A percentile compares a stretch with the other conserved stretches of the same genome.
These are phyloP conservation scores for Syrista parreyssii DNA, from an alignment of 2,888 invertebrate species.

Conservation along the genomic window DNA sequence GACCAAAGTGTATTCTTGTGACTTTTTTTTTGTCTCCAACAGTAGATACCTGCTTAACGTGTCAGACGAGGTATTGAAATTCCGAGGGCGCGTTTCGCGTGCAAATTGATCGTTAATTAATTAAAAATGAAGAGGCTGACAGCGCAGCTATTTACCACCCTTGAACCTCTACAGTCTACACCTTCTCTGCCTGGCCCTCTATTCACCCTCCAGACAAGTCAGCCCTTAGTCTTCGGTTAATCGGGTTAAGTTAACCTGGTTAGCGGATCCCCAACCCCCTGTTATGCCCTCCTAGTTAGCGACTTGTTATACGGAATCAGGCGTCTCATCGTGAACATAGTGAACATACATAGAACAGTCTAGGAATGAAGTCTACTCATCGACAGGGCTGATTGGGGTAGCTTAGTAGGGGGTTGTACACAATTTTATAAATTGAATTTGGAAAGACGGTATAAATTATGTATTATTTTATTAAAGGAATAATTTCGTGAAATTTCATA, in stretches of 20 bases:
- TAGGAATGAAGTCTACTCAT: not conserved
- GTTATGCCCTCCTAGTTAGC: conserved; percentile 50
- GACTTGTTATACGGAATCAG: conserved; percentile 47
- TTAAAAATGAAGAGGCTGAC: conserved; percentile 57
- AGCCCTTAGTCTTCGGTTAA: conserved; percentile 60
- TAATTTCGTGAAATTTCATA: not conserved
- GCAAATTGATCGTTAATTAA: conserved; percentile 60
- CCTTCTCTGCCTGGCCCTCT: conserved; percentile 1
- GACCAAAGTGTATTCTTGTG: not conserved
- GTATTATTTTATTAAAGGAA: not conserved
- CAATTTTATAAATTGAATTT: not conserved
- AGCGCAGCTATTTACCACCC: conserved; percentile 46
- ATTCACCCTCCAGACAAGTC: conserved; percentile 47
- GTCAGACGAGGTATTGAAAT: conserved; percentile 34
- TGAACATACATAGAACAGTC: not conserved
- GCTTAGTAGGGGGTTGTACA: not conserved
- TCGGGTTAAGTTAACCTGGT: conserved; percentile 60
- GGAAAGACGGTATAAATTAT: not conserved
- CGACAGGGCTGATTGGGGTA: not conserved
- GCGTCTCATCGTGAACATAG: conserved; percentile 14
- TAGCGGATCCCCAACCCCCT: conserved; percentile 43
- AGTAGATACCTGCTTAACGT: not conserved
- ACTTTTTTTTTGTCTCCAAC: not conserved
- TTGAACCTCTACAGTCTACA: conserved; percentile 18
- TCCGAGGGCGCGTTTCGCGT: conserved; percentile 36